Evolutionary conservation across 2,797 vertebrate genomes (phyloP).

Genomic region (Euthynnus affinis): DNA sequence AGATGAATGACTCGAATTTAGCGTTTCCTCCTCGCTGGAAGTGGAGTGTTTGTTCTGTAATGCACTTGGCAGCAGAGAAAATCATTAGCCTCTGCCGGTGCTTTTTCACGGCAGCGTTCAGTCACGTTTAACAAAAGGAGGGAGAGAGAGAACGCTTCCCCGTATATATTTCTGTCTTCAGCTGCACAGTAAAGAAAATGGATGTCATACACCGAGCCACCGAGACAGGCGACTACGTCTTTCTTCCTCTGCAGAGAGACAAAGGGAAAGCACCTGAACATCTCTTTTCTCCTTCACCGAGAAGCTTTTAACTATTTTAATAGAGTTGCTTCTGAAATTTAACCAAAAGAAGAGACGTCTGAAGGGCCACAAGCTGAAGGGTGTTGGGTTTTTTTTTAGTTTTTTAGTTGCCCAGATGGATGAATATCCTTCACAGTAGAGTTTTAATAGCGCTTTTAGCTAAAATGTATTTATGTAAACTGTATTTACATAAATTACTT

Average conservation of each 20-base stretch:
- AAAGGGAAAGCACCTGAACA: not conserved
- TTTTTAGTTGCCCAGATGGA: too few relatives aligned
- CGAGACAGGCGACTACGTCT: not conserved
- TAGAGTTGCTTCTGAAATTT: too few relatives aligned
- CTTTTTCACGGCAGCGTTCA: not conserved
- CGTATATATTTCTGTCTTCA: slow-evolving; percentile 2
- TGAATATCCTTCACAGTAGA: too few relatives aligned
- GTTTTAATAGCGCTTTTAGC: too few relatives aligned
- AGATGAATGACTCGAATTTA: slow-evolving; percentile 53
- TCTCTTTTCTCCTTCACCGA: not conserved
- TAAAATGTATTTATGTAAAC: too few relatives aligned
- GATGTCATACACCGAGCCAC: slow-evolving; percentile 8
- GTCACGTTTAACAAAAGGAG: slow-evolving; percentile 31
- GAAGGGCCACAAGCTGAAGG: too few relatives aligned
- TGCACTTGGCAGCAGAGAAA: slow-evolving; percentile 21
- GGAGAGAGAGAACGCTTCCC: not conserved
- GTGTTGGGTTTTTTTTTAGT: too few relatives aligned
- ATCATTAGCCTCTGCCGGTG: slow-evolving; percentile 27
- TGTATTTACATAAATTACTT: too few relatives aligned
- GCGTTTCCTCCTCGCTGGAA: slow-evolving; percentile 23
- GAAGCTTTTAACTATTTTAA: too few relatives aligned
- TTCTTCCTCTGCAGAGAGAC: not conserved
- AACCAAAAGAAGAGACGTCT: too few relatives aligned
- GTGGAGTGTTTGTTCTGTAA: slow-evolving; percentile 47
- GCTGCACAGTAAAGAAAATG: not conserved